These are phyloP conservation scores for Ecliptopera silaceata DNA, from an alignment of 2,888 invertebrate genomes.

Conservation along the genomic window DNA sequence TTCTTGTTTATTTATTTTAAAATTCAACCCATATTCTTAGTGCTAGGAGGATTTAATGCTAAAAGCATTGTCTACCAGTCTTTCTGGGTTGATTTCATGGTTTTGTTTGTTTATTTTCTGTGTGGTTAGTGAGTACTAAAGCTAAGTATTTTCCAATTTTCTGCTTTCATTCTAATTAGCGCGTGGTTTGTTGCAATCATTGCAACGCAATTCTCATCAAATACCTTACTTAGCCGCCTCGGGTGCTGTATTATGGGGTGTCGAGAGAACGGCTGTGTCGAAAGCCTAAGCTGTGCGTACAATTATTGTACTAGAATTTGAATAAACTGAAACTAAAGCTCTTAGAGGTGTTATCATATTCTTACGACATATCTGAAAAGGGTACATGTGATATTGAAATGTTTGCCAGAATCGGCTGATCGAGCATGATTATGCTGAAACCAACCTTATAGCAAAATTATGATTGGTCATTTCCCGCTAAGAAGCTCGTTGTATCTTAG, in stretches of 20 bases:
- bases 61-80: no score
- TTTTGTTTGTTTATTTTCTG: no score
- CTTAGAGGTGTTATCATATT: not conserved
- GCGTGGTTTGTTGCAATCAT: slow-evolving; percentile 54
- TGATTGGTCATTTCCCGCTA: no score
- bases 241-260: slow-evolving; percentile 37
- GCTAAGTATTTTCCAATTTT: not conserved
- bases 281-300: slow-evolving; percentile 24
- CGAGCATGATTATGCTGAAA: no score
- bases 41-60: no score
- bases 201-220: slow-evolving; percentile 65
- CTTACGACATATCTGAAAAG: not conserved
- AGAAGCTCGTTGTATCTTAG: no score
- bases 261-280: slow-evolving; percentile 25
- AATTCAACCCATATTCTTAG: no score
- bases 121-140: not conserved
- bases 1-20: no score
- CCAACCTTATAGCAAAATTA: no score
- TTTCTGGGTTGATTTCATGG: no score
- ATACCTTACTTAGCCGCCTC: slow-evolving; percentile 45
- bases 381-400: no score
- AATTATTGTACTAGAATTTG: slow-evolving; percentile 22
- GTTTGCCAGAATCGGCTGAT: no score
- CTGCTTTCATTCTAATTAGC: slow-evolving; percentile 9
- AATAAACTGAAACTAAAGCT: slow-evolving; percentile 5